Conservation (phyloP, 1,140 invertebrate species). For the Pseudomyrmex dendroicus region DNA sequence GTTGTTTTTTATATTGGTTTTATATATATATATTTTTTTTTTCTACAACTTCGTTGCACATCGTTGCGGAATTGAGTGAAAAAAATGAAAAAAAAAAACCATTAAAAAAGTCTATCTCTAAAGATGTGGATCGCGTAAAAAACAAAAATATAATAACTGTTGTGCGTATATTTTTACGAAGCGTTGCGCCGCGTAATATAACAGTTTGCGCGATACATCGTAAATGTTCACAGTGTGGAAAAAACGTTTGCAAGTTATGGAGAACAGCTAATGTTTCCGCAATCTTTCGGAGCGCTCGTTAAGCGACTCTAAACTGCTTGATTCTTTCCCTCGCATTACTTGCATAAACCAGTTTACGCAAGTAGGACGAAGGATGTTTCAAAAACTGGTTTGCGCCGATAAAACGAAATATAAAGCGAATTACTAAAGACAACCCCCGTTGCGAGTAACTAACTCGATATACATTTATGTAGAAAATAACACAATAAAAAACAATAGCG, state of each 20-base stretch:
- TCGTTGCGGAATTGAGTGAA: not conserved
- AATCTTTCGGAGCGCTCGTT: constrained; percentile 6
- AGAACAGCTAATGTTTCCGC: not conserved
- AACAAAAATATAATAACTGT: not conserved
- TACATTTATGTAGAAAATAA: not conserved
- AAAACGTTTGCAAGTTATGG: not conserved
- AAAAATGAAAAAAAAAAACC: not conserved
- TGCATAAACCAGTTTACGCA: constrained; percentile 41
- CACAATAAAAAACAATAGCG: not conserved
- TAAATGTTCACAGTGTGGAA: not conserved
- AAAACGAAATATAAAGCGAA: constrained; percentile 32
- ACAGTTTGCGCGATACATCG: not conserved
- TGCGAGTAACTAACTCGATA: constrained; percentile 2
- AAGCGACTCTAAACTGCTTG: constrained; percentile 14
- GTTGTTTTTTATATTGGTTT: too few relatives aligned
- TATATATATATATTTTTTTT: not conserved
- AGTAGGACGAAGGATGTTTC: constrained; percentile 35
- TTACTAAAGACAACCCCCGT: constrained; percentile 9
- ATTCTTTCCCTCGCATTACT: constrained; percentile 20
- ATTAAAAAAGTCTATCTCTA: too few relatives aligned
- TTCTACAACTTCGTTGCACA: not conserved
- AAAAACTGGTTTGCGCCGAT: constrained; percentile 38
- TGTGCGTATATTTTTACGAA: not conserved
- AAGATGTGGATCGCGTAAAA: too few relatives aligned
- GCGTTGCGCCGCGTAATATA: too few relatives aligned